Conservation (phyloP, 2,113 vertebrate species). For the Holacanthus passer region DNA sequence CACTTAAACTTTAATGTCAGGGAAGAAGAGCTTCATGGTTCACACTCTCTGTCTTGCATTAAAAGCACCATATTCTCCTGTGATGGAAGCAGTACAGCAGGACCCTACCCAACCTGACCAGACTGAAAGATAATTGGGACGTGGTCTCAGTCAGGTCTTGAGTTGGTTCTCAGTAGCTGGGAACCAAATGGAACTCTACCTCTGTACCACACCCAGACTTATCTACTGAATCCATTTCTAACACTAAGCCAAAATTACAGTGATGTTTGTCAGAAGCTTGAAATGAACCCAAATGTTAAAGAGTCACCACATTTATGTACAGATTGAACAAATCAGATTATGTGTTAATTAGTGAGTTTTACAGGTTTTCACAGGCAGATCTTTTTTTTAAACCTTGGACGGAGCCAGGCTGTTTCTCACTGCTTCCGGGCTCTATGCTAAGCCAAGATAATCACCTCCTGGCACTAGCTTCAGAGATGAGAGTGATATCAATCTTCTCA, state of each 20-base stretch:
- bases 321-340: neutral
- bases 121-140: neutral
- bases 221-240: too few species aligned
- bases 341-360: neutral
- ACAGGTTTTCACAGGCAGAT: neutral
- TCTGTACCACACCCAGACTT: too few species aligned
- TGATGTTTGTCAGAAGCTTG: neutral
- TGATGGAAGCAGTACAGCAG: neutral
- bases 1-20: too few species aligned
- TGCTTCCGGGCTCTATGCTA: neutral
- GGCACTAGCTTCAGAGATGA: neutral
- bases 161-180: neutral
- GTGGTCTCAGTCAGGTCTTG: neutral
- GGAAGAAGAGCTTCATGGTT: too few species aligned
- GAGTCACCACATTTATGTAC: neutral
- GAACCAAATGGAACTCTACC: neutral
- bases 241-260: too few species aligned
- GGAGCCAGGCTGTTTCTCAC: neutral
- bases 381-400: neutral
- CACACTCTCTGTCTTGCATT: too few species aligned
- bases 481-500: neutral
- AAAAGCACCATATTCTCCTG: too few species aligned
- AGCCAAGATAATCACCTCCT: neutral
- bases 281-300: too few species aligned
- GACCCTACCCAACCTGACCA: neutral